phyloP scores from a whole-genome alignment of 2,113 vertebrate genomes.

The Nanger granti region DNA sequence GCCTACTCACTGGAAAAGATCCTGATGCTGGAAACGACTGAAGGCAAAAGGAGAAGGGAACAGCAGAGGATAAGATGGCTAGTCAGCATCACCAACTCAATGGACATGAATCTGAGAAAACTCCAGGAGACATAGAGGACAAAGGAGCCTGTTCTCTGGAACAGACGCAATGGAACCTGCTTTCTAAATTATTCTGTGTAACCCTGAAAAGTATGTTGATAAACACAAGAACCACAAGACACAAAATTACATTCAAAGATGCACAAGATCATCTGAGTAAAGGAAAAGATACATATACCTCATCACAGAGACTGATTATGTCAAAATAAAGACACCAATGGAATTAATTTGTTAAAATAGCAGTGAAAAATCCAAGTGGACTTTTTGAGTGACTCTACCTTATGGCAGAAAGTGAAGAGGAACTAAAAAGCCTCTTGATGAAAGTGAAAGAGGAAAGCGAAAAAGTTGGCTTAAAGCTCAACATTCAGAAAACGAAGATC shows the following conservation, averaged over 20 bases:
- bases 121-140: neutral
- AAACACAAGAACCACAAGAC: neutral
- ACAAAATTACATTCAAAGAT: neutral
- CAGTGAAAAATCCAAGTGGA: neutral
- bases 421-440: too few relatives aligned
- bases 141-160: neutral
- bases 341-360: neutral
- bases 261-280: neutral
- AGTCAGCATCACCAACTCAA: neutral
- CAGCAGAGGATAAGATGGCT: neutral
- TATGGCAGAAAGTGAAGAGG: too few relatives aligned
- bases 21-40: neutral
- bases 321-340: neutral
- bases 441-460: too few relatives aligned
- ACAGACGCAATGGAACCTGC: neutral
- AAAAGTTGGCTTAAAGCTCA: too few relatives aligned
- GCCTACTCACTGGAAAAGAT: neutral
- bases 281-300: neutral
- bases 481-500: too few relatives aligned
- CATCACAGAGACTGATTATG: neutral
- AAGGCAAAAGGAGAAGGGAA: neutral
- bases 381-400: neutral
- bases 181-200: neutral
- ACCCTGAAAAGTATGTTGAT: neutral
- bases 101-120: neutral